phyloP scores from a whole-genome alignment of 2,888 invertebrate species.

The Apamea sordens region DNA sequence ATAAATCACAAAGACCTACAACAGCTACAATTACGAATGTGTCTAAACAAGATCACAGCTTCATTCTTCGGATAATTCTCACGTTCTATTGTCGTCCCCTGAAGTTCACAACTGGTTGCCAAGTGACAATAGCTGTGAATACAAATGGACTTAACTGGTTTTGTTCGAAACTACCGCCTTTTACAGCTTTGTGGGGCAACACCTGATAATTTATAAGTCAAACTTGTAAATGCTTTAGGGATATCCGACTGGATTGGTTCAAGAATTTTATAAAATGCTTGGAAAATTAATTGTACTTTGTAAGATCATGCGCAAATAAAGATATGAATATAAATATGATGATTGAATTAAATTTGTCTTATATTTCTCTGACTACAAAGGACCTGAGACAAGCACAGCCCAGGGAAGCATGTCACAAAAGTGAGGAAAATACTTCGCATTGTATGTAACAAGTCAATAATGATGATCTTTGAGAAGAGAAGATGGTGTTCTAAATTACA shows the following conservation, averaged over 20 bases:
- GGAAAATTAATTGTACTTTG: background rate
- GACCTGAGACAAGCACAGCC: background rate
- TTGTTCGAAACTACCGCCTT: slow-evolving; percentile 33
- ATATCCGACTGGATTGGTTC: background rate
- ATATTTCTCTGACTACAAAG: too few relatives aligned
- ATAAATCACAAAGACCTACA: slow-evolving; percentile 14
- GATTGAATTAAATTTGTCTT: background rate
- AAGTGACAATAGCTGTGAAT: slow-evolving; percentile 41
- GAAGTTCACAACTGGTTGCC: slow-evolving; percentile 39
- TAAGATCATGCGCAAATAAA: background rate
- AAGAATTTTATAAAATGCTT: background rate
- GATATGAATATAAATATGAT: background rate
- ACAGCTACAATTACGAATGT: slow-evolving; percentile 23
- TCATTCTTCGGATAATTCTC: slow-evolving; percentile 42
- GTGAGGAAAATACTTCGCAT: background rate
- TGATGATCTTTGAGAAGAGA: background rate
- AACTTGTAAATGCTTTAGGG: slow-evolving; percentile 19
- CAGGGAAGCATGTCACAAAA: background rate
- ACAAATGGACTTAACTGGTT: slow-evolving; percentile 27
- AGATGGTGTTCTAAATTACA: background rate
- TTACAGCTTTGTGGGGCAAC: slow-evolving; percentile 25
- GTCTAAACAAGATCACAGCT: slow-evolving; percentile 45
- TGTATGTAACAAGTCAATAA: background rate
- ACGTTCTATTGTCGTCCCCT: slow-evolving; percentile 46
- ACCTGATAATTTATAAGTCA: slow-evolving; percentile 34